Evolutionary conservation across 2,888 invertebrate genomes (phyloP).

Genomic region (Tupiocoris notatus): DNA sequence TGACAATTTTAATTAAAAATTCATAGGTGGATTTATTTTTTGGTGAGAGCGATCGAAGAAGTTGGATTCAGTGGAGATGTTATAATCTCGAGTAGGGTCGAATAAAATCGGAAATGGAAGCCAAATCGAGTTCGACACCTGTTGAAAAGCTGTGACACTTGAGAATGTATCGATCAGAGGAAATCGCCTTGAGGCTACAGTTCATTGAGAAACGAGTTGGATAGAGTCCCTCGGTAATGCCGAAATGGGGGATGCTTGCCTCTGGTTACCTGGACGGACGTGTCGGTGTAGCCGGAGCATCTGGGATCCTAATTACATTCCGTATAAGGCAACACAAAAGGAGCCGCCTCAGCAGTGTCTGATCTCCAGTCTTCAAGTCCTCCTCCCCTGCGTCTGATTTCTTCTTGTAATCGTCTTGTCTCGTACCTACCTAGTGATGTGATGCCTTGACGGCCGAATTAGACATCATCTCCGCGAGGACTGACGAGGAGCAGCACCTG

Average conservation of each 20-base stretch:
- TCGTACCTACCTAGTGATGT: not conserved
- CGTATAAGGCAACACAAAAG: slow-evolving; percentile 1
- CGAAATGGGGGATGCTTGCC: too few species aligned
- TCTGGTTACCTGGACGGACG: too few species aligned
- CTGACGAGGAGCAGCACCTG: not conserved
- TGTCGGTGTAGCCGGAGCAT: not conserved
- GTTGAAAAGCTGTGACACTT: not conserved
- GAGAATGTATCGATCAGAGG: not conserved
- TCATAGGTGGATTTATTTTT: too few species aligned
- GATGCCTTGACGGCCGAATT: not conserved
- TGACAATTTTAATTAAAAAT: too few species aligned
- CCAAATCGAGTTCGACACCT: not conserved
- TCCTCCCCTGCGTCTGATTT: not conserved
- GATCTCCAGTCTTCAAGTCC: not conserved
- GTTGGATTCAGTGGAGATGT: too few species aligned
- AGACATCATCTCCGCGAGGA: not conserved
- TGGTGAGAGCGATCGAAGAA: too few species aligned
- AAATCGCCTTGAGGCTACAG: not conserved
- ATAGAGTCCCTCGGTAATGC: not conserved
- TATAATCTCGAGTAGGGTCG: too few species aligned
- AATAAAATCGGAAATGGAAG: not conserved
- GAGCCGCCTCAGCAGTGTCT: not conserved
- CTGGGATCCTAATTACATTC: slow-evolving; percentile 8
- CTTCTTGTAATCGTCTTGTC: not conserved
- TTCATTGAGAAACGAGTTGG: slow-evolving; percentile 4